Evolutionary conservation across 2,113 vertebrate species (phyloP), one percentile per base, ranked within the genome.

Genomic region (Collichthys lucidus): DNA sequence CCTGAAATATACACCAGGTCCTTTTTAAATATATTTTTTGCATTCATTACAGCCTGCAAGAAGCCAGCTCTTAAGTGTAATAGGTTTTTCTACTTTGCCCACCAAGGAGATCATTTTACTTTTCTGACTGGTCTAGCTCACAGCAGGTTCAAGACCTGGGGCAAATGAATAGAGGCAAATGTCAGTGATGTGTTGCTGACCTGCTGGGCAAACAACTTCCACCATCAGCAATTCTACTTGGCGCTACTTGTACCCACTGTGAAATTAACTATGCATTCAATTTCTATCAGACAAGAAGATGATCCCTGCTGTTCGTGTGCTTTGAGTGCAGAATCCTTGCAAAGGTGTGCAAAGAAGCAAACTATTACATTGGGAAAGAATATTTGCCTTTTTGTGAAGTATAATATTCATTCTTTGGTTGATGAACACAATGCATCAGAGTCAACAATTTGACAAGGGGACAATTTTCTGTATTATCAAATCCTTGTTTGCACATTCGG

Each of bases 211-310:
- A 84, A 90, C 85, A 92, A 90, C 83, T 76, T 78, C 85, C 47
- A 29, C 75, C 88, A 87, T 88, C 93, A 91, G 85, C 92, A 86
- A 44, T 80, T 90, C 87, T 68, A 74, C 72, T 73, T 77, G 56
- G 75, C 88, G 81, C 49, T 64, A 61, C 74, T 76, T 80, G 75
- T 74, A 72, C 91, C 91, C 49, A 83, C 92, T 91, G 91, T 86
- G 92, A 93, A 88, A 92, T 92, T 91, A 93, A 92, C 86, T 85
- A 85, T 82, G 89, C 88, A 88, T 93, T 91, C 77, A 89, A 66
- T 89, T 92, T 90, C 87, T 89, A 88, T 91, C 87, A 87, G 69
- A 76, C 73, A 80, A 77, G 84, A 82, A 86, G 85, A 66, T 74
- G 26, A 82, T 74, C 74, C 82, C 86, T 4, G 72, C 65, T 65